These are phyloP conservation scores for Drosophila meridiana DNA, from an alignment of 2,888 invertebrate species.

Conservation along the genomic window DNA sequence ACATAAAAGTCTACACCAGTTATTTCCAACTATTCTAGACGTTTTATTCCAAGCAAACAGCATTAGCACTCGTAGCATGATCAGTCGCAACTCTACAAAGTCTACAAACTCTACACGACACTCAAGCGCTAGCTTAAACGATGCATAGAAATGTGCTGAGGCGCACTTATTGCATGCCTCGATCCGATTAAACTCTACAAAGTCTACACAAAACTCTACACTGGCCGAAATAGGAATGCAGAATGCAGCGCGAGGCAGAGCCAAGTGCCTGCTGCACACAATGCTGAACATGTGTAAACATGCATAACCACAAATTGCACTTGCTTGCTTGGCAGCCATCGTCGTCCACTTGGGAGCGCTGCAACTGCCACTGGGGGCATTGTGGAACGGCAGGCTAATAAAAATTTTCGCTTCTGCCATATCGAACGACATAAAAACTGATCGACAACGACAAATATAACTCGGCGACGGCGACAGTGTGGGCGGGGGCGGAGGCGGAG, in stretches of 20 bases:
- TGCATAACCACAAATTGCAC: constrained; percentile 72
- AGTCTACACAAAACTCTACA: constrained; percentile 35
- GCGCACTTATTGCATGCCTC: not conserved
- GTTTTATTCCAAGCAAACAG: no score
- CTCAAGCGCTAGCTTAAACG: not conserved
- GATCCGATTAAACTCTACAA: constrained; percentile 23
- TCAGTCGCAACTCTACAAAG: constrained; percentile 14
- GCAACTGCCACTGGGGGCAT: constrained; percentile 43
- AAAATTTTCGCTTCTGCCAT: constrained; percentile 75
- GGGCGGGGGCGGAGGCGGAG: constrained; percentile 24
- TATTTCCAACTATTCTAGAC: no score
- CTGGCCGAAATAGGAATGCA: constrained; percentile 3
- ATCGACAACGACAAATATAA: constrained; percentile 81
- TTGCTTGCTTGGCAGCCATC: constrained; percentile 77
- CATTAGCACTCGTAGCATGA: not conserved
- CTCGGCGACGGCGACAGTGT: constrained; percentile 54
- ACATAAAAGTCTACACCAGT: not conserved
- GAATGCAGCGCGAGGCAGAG: not conserved
- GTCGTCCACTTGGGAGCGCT: constrained; percentile 32
- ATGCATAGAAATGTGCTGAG: constrained; percentile 4
- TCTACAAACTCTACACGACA: constrained; percentile 14
- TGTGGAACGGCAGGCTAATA: constrained; percentile 73
- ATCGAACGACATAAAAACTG: constrained; percentile 81
- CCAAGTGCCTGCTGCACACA: constrained; percentile 19
- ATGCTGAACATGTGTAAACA: constrained; percentile 28